A percentile compares a stretch with the other conserved stretches of the same genome.
Evolutionary conservation across 2,888 invertebrate species (phyloP).

Genomic region (Clepsis dumicolana): DNA sequence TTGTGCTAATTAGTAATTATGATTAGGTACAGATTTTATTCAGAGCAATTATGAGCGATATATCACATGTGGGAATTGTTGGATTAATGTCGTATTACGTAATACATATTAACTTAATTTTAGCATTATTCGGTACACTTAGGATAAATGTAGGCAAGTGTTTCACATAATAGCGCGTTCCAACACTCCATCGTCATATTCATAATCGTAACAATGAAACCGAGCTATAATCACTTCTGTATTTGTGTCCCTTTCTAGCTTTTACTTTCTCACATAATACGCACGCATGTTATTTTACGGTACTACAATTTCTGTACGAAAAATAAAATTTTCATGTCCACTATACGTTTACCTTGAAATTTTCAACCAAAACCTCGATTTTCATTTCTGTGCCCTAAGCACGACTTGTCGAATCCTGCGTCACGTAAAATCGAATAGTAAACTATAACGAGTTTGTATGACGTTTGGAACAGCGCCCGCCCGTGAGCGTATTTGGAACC

Average conservation of each 20-base stretch:
- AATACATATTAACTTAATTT: slow-evolving; percentile 5
- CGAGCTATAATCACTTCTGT: slow-evolving; percentile 25
- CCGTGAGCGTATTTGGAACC: no score
- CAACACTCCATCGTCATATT: slow-evolving; percentile 16
- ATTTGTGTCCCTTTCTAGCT: slow-evolving; percentile 21
- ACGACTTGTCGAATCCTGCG: no score
- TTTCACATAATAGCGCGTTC: slow-evolving; percentile 24
- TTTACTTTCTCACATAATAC: slow-evolving; percentile 8
- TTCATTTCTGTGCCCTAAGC: slow-evolving; percentile 22
- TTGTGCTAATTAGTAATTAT: no score
- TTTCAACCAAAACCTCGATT: background rate
- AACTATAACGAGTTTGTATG: no score
- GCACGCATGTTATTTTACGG: background rate
- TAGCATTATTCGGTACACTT: background rate
- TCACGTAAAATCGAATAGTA: no score
- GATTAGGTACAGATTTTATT: background rate
- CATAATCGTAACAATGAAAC: slow-evolving; percentile 35
- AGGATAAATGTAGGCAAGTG: background rate
- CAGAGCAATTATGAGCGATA: background rate
- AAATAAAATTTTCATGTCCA: background rate
- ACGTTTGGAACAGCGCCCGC: no score
- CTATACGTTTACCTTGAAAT: background rate
- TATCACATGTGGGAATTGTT: background rate
- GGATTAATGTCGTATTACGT: slow-evolving; percentile 2
- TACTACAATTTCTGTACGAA: background rate